Evolutionary conservation across 2,113 vertebrate species (phyloP).

Genomic region (Phrynocephalus versicolor): DNA sequence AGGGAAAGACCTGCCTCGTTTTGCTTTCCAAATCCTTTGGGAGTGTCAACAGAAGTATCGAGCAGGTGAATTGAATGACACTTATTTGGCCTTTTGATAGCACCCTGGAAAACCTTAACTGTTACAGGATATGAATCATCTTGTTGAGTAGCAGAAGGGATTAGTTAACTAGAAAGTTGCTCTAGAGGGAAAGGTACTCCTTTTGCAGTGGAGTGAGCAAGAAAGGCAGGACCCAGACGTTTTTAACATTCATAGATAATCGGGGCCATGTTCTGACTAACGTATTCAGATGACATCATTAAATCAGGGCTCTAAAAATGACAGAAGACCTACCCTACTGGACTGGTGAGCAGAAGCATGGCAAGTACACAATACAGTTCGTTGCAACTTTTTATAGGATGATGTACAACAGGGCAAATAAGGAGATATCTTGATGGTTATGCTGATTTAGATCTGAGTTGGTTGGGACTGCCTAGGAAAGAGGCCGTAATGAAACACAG

Average conservation of each 20-base stretch:
- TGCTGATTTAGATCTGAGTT: neutral
- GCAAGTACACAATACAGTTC: neutral
- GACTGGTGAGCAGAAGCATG: neutral
- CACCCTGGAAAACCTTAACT: neutral
- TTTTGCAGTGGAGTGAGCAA: neutral
- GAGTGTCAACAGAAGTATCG: neutral
- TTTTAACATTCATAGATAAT: neutral
- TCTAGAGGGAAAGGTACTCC: no score
- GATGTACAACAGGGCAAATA: neutral
- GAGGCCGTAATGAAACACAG: neutral
- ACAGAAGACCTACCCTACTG: neutral
- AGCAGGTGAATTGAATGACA: neutral
- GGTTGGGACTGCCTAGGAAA: neutral
- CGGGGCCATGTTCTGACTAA: no score
- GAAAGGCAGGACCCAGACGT: neutral
- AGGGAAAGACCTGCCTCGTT: neutral
- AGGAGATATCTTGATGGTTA: neutral
- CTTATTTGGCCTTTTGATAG: neutral
- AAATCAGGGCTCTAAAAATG: no score
- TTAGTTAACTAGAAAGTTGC: no score
- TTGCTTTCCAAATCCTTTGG: neutral
- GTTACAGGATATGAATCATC: neutral
- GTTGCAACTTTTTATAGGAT: neutral
- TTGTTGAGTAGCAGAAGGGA: no score
- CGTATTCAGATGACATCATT: no score